Evolutionary conservation across 2,113 vertebrate genomes (phyloP).

Genomic region (Macrotis lagotis): DNA sequence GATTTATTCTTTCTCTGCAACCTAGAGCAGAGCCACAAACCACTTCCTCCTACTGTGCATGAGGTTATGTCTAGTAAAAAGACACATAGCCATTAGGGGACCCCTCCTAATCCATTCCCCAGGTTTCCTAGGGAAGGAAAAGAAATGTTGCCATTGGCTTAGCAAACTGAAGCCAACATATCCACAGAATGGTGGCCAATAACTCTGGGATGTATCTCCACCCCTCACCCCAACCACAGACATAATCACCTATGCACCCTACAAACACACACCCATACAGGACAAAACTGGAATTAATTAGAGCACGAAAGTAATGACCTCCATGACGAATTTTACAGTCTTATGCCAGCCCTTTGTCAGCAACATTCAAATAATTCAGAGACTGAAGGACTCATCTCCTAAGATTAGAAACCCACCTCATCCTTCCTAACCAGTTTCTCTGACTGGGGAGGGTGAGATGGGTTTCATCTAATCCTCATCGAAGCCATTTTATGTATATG

Average conservation of each 20-base stretch:
- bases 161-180: slow-evolving; percentile 57
- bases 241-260: slow-evolving; percentile 47
- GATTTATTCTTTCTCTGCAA: background rate
- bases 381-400: slow-evolving; percentile 16
- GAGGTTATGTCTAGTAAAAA: slow-evolving; percentile 17
- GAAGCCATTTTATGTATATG: background rate
- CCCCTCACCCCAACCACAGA: slow-evolving; percentile 56
- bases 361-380: background rate
- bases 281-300: slow-evolving; percentile 50
- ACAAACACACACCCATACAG: slow-evolving; percentile 43
- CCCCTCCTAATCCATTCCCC: background rate
- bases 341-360: background rate
- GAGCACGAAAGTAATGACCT: slow-evolving; percentile 35
- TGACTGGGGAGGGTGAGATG: too few relatives aligned
- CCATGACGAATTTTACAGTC: slow-evolving; percentile 23
- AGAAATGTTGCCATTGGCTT: slow-evolving; percentile 33
- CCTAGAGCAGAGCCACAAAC: background rate
- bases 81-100: background rate
- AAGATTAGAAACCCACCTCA: background rate
- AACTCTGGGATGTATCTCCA: slow-evolving; percentile 27
- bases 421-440: too few relatives aligned
- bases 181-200: slow-evolving; percentile 49
- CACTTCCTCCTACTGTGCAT: background rate
- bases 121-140: slow-evolving; percentile 25
- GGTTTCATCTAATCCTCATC: background rate